Percentiles rank a stretch among this genome's conserved stretches.
Conservation (phyloP, 2,888 invertebrate species). For the Acronicta psi region DNA sequence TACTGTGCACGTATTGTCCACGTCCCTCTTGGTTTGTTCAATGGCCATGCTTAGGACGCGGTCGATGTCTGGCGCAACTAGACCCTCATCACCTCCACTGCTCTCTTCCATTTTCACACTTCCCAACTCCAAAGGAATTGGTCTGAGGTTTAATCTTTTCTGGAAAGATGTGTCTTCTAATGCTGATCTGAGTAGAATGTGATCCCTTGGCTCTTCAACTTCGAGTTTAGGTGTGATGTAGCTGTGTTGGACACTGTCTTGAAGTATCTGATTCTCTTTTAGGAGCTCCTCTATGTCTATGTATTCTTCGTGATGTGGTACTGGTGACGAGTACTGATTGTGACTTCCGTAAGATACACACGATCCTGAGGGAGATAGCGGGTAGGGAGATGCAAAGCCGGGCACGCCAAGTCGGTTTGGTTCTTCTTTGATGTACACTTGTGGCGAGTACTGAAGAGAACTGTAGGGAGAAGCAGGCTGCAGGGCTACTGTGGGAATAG, state of each 20-base stretch:
- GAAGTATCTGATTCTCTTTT: slow-evolving; percentile 88
- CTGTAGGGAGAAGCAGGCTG: slow-evolving; percentile 89
- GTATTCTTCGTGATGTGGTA: slow-evolving; percentile 90
- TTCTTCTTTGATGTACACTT: slow-evolving; percentile 86
- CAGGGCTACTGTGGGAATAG: slow-evolving; percentile 87
- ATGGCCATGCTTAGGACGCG: slow-evolving; percentile 95
- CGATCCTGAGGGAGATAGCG: slow-evolving; percentile 89
- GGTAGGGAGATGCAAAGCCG: slow-evolving; percentile 86
- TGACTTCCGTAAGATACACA: slow-evolving; percentile 88
- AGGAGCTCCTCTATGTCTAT: slow-evolving; percentile 90
- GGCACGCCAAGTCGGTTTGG: slow-evolving; percentile 86
- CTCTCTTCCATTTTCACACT: slow-evolving; percentile 92
- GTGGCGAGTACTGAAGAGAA: slow-evolving; percentile 73
- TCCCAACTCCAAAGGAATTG: slow-evolving; percentile 91
- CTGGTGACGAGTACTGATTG: slow-evolving; percentile 86
- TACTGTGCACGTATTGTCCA: slow-evolving; percentile 94
- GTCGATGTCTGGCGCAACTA: slow-evolving; percentile 93
- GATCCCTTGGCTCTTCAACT: slow-evolving; percentile 90
- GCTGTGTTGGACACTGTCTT: slow-evolving; percentile 81
- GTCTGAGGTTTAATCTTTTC: slow-evolving; percentile 94
- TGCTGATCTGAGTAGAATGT: slow-evolving; percentile 94
- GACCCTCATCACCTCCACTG: slow-evolving; percentile 88
- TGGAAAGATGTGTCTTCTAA: slow-evolving; percentile 95
- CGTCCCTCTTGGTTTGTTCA: slow-evolving; percentile 95
- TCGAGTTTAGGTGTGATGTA: slow-evolving; percentile 89